Percentiles rank a stretch among this genome's conserved stretches.
Evolutionary conservation across 2,888 invertebrate species (phyloP).

Genomic region (Xylota sylvarum): DNA sequence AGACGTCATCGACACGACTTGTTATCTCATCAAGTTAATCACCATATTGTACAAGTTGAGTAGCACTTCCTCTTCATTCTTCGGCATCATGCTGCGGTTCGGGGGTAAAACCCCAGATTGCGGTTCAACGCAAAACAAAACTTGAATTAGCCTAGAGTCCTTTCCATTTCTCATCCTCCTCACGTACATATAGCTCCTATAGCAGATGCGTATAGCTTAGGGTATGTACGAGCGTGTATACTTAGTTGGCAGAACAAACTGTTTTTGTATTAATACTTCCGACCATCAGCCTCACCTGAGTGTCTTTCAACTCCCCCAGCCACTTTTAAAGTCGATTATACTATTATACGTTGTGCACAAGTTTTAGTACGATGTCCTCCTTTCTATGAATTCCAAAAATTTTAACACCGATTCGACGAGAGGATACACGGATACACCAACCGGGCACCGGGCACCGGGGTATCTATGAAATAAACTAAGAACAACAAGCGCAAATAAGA

Average conservation of each 20-base stretch:
- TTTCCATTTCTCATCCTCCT: conserved; percentile 27
- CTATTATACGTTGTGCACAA: conserved; percentile 50
- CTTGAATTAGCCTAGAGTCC: conserved; percentile 56
- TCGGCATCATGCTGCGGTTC: not conserved
- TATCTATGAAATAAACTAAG: conserved; percentile 13
- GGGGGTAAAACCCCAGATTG: conserved; percentile 52
- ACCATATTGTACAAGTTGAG: conserved; percentile 44
- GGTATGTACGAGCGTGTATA: not conserved
- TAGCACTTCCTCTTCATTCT: not conserved
- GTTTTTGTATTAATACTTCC: conserved; percentile 25
- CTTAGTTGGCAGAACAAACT: conserved; percentile 8
- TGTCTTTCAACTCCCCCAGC: not conserved
- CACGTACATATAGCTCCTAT: conserved; percentile 2
- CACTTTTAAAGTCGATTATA: conserved; percentile 64
- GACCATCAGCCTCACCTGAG: conserved; percentile 35
- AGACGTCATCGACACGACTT: conserved; percentile 45
- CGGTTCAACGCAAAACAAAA: conserved; percentile 63
- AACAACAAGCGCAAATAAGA: conserved; percentile 47
- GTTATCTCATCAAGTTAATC: conserved; percentile 61
- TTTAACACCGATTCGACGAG: conserved; percentile 48
- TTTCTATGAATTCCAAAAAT: conserved; percentile 40
- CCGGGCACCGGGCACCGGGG: not conserved
- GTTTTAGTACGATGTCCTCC: conserved; percentile 11
- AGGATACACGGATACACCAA: conserved; percentile 18
- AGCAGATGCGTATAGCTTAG: not conserved